Evolutionary conservation across 2,888 invertebrate genomes (phyloP).

Genomic region (Aphodius granarius): DNA sequence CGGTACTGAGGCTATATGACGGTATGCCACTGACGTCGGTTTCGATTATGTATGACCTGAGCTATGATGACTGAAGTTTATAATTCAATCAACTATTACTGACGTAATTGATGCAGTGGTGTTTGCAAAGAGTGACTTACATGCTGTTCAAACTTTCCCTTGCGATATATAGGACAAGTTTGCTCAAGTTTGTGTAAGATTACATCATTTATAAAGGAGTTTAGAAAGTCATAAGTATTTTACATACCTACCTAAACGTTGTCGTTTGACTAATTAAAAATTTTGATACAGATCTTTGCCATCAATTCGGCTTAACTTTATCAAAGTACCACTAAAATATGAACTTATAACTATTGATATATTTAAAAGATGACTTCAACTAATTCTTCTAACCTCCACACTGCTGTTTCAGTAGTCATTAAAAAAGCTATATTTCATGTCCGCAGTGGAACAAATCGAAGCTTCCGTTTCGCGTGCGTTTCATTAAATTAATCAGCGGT

Average conservation of each 20-base stretch:
- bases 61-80: not conserved
- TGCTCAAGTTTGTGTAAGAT: too few relatives aligned
- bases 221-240: too few relatives aligned
- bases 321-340: too few relatives aligned
- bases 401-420: not conserved
- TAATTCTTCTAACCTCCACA: too few relatives aligned
- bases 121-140: not conserved
- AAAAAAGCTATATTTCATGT: not conserved
- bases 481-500: not conserved
- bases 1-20: not conserved
- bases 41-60: not conserved
- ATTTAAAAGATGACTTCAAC: too few relatives aligned
- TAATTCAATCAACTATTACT: not conserved
- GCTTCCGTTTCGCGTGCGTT: not conserved
- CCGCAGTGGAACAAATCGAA: not conserved
- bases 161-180: not conserved
- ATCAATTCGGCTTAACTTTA: too few relatives aligned
- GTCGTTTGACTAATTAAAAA: too few relatives aligned
- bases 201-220: too few relatives aligned
- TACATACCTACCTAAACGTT: too few relatives aligned
- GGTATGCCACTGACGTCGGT: not conserved
- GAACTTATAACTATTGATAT: too few relatives aligned
- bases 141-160: not conserved
- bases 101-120: not conserved
- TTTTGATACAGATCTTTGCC: too few relatives aligned